phyloP scores from a whole-genome alignment of 92 coral and sea anemone species.

The Siderastrea radians region DNA sequence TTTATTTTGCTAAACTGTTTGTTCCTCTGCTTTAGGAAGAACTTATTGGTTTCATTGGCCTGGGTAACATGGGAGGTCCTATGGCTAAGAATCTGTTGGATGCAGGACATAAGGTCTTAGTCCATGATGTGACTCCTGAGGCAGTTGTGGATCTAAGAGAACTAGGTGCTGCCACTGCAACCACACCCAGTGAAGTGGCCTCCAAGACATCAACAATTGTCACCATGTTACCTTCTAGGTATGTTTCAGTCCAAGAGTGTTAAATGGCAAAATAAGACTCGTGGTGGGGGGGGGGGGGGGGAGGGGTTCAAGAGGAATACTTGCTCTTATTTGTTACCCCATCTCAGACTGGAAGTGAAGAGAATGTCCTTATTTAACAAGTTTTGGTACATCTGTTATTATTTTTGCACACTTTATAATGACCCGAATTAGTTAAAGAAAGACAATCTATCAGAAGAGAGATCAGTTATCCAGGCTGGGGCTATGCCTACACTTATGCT shows the following conservation, averaged over 20 bases:
- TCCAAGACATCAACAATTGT: conserved; percentile 81
- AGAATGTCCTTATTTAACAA: no score
- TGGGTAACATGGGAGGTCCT: conserved; percentile 98
- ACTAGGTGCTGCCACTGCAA: conserved; percentile 90
- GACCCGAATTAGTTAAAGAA: no score
- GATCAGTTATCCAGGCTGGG: no score
- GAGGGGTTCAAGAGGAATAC: no score
- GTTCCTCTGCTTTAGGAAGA: conserved; percentile 3
- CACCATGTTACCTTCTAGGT: conserved; percentile 99
- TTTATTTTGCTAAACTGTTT: background rate
- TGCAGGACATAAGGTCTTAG: conserved; percentile 82
- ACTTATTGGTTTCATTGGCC: conserved; percentile 91
- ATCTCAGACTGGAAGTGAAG: no score
- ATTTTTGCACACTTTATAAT: no score
- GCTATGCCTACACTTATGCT: no score
- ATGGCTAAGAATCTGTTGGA: conserved; percentile 94
- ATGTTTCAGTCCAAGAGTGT: background rate
- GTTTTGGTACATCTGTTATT: no score
- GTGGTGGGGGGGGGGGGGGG: no score
- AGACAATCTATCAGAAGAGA: no score
- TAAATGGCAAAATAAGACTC: no score
- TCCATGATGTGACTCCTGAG: conserved; percentile 80
- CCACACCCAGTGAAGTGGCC: conserved; percentile 91
- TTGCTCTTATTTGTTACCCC: no score
- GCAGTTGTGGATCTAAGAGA: conserved; percentile 83